Evolutionary conservation across 1,140 invertebrate species (phyloP), one percentile per base, ranked within the genome.

Genomic region (Lordiphosa stackelbergi): DNA sequence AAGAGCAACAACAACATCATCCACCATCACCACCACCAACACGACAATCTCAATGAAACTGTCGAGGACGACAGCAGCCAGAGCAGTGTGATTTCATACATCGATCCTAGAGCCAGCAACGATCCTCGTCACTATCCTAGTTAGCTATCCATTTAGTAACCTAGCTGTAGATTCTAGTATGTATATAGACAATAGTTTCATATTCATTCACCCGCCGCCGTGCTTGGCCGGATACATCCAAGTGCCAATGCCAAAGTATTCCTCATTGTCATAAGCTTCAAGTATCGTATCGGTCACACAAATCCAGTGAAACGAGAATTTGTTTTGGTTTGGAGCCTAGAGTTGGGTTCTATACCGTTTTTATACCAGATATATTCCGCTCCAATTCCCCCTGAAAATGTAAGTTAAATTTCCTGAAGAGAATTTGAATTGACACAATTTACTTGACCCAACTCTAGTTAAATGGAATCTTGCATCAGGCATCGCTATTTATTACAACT

Each of bases 11-110:
- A 8, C 42, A 45, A 7, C 40, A 36, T 46, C 53, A 35, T 24
- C 41, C 46, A 36, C 8, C 28, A 40, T 55, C 12, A 58, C 43
- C 68, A 61, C 40, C 42, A 63, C 42, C 48, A 73, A 36, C 64
- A 58, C 19, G 81, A 74, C 22, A 73, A 78, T 74, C 66, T 79
- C 7, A 85, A 85, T 52, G 79, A 85, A 37, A 85, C 79, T 8
- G 66, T 85, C n/a, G 85, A 87, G 45, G 86, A 87, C 42, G 86
- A 87, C 11, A 88, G 86, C 60, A 88, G 86, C 62, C 86, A 88
- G 62, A 79, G 86, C 66, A 87, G 86, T 62, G 73, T 88, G 47
- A 87, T 88, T 42, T 88, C 86, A 10, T 88, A 86, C 54, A 87
- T 88, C 47, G 86, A 87, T 66, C 78, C 85, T 45, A 83, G 73